These are phyloP conservation scores for Solen grandis DNA, from an alignment of 1,140 invertebrate species.

Conservation along the genomic window DNA sequence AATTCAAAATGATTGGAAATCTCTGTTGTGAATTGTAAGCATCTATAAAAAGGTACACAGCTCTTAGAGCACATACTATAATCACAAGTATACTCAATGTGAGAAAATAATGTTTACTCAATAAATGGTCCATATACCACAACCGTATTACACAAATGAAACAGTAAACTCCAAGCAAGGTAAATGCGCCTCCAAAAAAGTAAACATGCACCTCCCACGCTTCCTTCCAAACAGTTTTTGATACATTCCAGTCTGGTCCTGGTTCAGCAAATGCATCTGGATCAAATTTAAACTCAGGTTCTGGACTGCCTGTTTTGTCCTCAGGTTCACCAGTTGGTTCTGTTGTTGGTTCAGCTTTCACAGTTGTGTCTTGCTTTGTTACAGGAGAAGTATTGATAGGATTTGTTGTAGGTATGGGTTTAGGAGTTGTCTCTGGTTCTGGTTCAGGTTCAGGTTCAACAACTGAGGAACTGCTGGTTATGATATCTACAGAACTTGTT, in stretches of 20 bases:
- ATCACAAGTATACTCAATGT: conserved; percentile 91
- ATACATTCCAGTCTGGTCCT: conserved; percentile 71
- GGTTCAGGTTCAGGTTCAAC: no score
- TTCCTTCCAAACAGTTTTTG: conserved; percentile 83
- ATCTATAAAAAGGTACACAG: conserved; percentile 93
- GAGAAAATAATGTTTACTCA: conserved; percentile 87
- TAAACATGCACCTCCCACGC: conserved; percentile 95
- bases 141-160: conserved; percentile 81
- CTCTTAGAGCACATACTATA: conserved; percentile 89
- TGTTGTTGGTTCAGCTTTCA: neutral
- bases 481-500: no score
- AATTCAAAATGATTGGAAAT: conserved; percentile 89
- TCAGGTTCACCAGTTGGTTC: conserved; percentile 3
- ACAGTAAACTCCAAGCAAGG: conserved; percentile 89
- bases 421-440: no score
- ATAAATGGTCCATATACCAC: conserved; percentile 67
- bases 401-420: no score
- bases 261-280: conserved; percentile 59
- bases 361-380: no score
- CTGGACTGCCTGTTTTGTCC: no score
- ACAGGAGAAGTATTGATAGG: no score
- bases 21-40: conserved; percentile 91
- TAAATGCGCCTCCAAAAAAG: conserved; percentile 90
- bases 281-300: conserved; percentile 16
- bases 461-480: no score